phyloP scores from a whole-genome alignment of 1,140 invertebrate species.

The Trachelipus rathkii region DNA sequence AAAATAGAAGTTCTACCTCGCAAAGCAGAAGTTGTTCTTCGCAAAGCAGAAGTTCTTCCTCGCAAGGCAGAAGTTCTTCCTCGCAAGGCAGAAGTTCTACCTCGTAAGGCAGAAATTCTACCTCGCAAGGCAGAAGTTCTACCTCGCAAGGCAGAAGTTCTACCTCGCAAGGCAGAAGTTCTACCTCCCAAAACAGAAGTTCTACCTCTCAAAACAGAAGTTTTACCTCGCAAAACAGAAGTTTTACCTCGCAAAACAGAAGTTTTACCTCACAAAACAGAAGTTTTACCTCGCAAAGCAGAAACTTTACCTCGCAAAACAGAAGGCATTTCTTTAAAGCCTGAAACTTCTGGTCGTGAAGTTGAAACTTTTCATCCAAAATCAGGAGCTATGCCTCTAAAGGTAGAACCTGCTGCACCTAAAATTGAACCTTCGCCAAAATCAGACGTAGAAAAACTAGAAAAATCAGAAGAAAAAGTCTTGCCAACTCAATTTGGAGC shows the following conservation, averaged over 20 bases:
- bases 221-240: no score
- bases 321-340: neutral
- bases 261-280: no score
- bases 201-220: neutral
- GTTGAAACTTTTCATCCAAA: neutral
- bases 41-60: neutral
- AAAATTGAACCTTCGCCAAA: neutral
- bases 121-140: neutral
- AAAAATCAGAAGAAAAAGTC: neutral
- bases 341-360: neutral
- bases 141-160: neutral
- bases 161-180: neutral
- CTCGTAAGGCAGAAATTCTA: neutral
- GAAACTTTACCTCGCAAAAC: neutral
- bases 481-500: no score
- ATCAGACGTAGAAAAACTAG: neutral
- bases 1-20: neutral
- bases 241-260: no score
- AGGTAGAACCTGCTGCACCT: neutral
- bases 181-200: neutral
- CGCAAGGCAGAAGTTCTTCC: neutral
- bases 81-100: neutral
- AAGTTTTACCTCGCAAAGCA: no score
- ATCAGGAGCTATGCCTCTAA: neutral
- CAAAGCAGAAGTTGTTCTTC: neutral